Evolutionary conservation across 2,113 vertebrate genomes (phyloP).

Genomic region (Promerops cafer): DNA sequence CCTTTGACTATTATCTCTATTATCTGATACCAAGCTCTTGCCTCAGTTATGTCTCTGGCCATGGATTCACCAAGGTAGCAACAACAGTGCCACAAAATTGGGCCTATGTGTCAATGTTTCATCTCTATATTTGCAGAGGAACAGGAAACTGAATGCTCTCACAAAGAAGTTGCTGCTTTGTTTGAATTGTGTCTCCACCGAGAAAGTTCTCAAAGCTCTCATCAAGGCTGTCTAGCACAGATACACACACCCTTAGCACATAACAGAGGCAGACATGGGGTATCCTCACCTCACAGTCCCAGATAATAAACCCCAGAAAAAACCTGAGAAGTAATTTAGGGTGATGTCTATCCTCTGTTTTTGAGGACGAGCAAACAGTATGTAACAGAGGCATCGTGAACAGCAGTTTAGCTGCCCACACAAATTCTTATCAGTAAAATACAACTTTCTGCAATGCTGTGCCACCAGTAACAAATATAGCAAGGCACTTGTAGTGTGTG

Average conservation of each 20-base stretch:
- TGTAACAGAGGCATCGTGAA: neutral
- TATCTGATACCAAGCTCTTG: neutral
- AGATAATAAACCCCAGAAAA: neutral
- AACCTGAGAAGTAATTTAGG: neutral
- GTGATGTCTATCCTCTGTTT: neutral
- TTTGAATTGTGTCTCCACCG: neutral
- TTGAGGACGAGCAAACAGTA: neutral
- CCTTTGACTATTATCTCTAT: neutral
- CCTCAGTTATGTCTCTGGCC: neutral
- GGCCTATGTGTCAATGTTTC: neutral
- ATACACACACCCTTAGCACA: neutral
- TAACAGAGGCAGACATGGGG: neutral
- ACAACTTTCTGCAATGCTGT: neutral
- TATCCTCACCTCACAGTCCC: neutral
- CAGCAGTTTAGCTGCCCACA: neutral
- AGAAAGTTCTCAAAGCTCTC: neutral
- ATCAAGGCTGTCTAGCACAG: neutral
- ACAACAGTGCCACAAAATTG: accelerated
- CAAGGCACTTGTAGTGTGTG: neutral
- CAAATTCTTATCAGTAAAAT: neutral
- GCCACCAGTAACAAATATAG: neutral
- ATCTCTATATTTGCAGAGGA: neutral
- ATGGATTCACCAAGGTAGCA: neutral
- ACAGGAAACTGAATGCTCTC: neutral
- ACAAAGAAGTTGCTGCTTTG: neutral